Percentiles rank a stretch among this genome's conserved stretches.
phyloP scores from a whole-genome alignment of 2,888 invertebrate species.

The Drosophila infuscata region DNA sequence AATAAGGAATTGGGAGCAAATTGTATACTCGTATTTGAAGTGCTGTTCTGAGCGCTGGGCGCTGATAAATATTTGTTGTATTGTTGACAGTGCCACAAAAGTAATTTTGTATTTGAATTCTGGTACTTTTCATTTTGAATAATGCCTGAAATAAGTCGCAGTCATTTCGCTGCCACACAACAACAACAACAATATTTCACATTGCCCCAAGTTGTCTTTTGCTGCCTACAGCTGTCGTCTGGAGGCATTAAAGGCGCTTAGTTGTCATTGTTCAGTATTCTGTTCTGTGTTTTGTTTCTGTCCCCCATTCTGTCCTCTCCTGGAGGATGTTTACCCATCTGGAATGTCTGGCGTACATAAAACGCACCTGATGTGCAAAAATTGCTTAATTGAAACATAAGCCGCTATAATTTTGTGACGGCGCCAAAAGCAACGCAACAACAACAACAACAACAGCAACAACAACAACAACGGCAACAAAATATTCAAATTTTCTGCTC shows the following conservation, averaged over 20 bases:
- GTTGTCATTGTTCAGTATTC: slow-evolving; percentile 48
- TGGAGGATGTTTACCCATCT: slow-evolving; percentile 38
- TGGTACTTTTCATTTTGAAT: slow-evolving; percentile 56
- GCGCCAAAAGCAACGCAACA: slow-evolving; percentile 22
- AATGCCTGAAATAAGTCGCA: slow-evolving; percentile 43
- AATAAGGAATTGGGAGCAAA: background rate
- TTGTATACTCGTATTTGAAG: background rate
- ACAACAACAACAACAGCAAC: slow-evolving; percentile 24
- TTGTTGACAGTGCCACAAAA: background rate
- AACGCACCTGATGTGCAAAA: slow-evolving; percentile 77
- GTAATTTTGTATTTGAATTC: slow-evolving; percentile 61
- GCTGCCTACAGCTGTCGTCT: slow-evolving; percentile 59
- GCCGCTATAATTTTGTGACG: slow-evolving; percentile 69
- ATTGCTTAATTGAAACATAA: slow-evolving; percentile 81
- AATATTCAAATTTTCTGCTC: slow-evolving; percentile 74
- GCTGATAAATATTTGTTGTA: slow-evolving; percentile 3
- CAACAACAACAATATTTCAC: slow-evolving; percentile 23
- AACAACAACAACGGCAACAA: slow-evolving; percentile 42
- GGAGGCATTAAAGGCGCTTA: slow-evolving; percentile 68
- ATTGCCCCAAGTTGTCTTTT: slow-evolving; percentile 60
- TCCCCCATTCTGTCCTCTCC: slow-evolving; percentile 11
- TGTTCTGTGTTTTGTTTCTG: slow-evolving; percentile 32
- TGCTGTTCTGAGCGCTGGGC: background rate
- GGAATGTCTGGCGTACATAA: slow-evolving; percentile 61
- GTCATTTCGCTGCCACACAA: slow-evolving; percentile 14